Evolutionary conservation across 2,888 invertebrate genomes (phyloP).

Genomic region (Hylaea fasciaria): DNA sequence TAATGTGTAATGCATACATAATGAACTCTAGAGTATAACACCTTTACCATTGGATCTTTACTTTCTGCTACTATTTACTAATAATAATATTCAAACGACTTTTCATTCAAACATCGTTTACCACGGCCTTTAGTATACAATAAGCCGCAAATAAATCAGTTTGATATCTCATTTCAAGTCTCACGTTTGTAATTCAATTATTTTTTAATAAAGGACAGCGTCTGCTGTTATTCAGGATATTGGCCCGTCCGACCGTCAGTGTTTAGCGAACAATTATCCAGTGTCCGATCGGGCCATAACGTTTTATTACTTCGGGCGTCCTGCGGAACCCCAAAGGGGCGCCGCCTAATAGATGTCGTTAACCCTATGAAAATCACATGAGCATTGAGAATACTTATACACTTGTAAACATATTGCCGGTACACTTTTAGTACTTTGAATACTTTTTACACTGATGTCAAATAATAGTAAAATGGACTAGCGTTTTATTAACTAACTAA

Average conservation of each 20-base stretch:
- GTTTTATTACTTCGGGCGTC: slow-evolving; percentile 44
- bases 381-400: slow-evolving; percentile 12
- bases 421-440: slow-evolving; percentile 3
- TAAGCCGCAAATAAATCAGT: no score
- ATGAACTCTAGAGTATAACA: no score
- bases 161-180: no score
- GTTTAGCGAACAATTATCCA: slow-evolving; percentile 50
- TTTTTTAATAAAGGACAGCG: slow-evolving; percentile 12
- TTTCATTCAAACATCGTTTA: no score
- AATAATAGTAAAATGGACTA: no score
- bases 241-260: slow-evolving; percentile 29
- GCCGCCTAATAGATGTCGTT: slow-evolving; percentile 32
- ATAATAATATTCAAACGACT: no score
- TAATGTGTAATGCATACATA: no score
- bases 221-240: slow-evolving; percentile 8
- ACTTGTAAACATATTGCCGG: slow-evolving; percentile 3
- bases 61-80: no score
- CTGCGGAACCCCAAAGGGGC: slow-evolving; percentile 26
- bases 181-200: background rate
- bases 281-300: slow-evolving; percentile 46
- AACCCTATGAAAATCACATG: slow-evolving; percentile 33
- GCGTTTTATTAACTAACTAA: no score
- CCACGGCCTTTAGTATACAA: no score
- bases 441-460: no score
- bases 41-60: no score